Evolutionary conservation across 2,113 vertebrate genomes (phyloP).

Genomic region (Ptilorrhoa leucosticta): DNA sequence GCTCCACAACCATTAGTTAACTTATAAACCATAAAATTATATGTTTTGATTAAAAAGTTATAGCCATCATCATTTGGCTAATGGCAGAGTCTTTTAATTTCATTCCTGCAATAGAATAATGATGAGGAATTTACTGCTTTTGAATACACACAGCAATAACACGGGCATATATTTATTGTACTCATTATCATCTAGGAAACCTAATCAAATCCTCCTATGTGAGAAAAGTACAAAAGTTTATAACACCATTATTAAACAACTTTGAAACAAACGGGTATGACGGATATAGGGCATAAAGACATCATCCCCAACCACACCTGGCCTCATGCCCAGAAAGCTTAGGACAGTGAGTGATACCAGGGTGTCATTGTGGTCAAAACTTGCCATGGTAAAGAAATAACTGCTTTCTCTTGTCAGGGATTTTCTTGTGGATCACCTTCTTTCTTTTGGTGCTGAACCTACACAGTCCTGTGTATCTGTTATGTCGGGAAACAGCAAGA

Average conservation of each 20-base stretch:
- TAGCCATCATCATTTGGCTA: conserved; percentile 8
- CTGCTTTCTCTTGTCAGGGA: not conserved
- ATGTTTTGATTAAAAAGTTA: conserved; percentile 49
- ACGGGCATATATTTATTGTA: conserved; percentile 3
- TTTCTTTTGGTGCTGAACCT: not conserved
- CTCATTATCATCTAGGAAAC: conserved; percentile 11
- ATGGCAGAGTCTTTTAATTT: conserved; percentile 20
- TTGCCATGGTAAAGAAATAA: not conserved
- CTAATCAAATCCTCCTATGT: not conserved
- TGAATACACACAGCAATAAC: not conserved
- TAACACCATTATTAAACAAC: not conserved
- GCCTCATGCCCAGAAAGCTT: not conserved
- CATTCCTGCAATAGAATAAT: conserved; percentile 28
- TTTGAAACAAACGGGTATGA: not conserved
- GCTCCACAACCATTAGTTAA: conserved; percentile 14
- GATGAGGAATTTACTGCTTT: conserved; percentile 19
- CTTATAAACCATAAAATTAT: conserved; percentile 36
- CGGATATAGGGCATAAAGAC: not conserved
- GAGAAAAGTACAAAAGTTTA: not conserved
- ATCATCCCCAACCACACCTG: not conserved
- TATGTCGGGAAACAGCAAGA: not conserved
- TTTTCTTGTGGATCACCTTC: not conserved
- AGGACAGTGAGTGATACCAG: not conserved
- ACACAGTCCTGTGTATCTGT: not conserved
- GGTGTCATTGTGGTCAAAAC: not conserved